Base-by-base conservation (phyloP, 2,113 vertebrate genomes). In the Oryzias curvinotus region DNA sequence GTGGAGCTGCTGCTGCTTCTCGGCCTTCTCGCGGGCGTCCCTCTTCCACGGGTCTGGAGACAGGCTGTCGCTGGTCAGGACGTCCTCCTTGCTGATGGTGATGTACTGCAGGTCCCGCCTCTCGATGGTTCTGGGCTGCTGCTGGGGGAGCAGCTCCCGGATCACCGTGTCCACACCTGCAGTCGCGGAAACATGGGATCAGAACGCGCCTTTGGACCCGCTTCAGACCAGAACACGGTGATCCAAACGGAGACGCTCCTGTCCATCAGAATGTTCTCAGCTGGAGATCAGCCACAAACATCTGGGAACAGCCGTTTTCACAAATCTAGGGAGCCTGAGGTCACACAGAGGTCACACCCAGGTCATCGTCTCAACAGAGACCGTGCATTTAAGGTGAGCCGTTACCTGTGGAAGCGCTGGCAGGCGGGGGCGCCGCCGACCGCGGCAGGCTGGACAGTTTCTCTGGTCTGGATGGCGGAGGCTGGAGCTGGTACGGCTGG, bases 41-140 rank as follows among this genome's bases (percentile, higher is more conserved):
- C 97, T 90, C 73, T 98, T 98, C 97, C 97, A 99, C 0, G 97
- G 97, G 75, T 98, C 96, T 0, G 97, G 97, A 21, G 97, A 99
- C 57, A 99, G 91, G 66, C 96, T 98, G 69, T 98, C 96, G 0
- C 94, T 93, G 8, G 95, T 90, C 3, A 94, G 90, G 12, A 96
- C 91, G 55, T 95, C 96, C 77, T 98, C 96, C 78, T 95, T 96
- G 77, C 95, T 96, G 82, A 98, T 93, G 36, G 96, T 98, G 78
- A 99, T 93, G 78, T 98, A 98, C 82, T 98, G 96, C 53, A 99
- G 86, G 84, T 99, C 97, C 14, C 94, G 91, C 52, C 97, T 91
- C 82, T 99, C 97, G 18, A 99, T 96, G 54, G 97, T 99, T 54
- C 97, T 94, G 0, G 97, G 97, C 88, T 99, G 97, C 87, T 98